Evolutionary conservation across 2,888 invertebrate species (phyloP).

Genomic region (Rhagium mordax): DNA sequence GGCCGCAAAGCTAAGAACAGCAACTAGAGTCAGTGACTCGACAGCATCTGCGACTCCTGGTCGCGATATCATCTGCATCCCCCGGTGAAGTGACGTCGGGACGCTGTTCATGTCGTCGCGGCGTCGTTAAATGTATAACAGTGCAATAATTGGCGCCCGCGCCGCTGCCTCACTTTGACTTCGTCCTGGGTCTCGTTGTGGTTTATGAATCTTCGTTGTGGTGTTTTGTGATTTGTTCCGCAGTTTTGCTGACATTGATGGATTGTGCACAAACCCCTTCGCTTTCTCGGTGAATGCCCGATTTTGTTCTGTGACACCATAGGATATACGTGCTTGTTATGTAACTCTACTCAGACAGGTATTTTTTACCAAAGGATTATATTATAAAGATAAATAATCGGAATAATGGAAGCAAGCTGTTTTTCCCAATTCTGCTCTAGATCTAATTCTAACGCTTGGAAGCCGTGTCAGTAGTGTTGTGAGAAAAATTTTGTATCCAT

Average conservation of each 20-base stretch:
- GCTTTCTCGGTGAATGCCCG: constrained; percentile 4
- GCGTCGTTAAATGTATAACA: constrained; percentile 32
- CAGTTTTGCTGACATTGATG: constrained; percentile 23
- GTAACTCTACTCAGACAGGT: not conserved
- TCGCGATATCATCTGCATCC: constrained; percentile 44
- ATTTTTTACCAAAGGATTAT: too few species aligned
- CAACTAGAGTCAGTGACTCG: constrained; percentile 63
- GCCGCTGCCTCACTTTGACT: constrained; percentile 18
- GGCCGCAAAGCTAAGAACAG: constrained; percentile 49
- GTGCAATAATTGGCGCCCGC: constrained; percentile 35
- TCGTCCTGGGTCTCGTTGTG: not conserved
- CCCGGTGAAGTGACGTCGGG: constrained; percentile 38
- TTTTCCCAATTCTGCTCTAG: too few species aligned
- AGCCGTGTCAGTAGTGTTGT: too few species aligned
- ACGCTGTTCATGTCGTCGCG: constrained; percentile 34
- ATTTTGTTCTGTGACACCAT: not conserved
- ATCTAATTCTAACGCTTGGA: too few species aligned
- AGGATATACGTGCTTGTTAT: not conserved
- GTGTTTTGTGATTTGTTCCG: constrained; percentile 22
- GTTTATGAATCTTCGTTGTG: constrained; percentile 1
- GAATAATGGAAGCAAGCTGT: too few species aligned
- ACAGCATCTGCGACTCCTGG: constrained; percentile 59
- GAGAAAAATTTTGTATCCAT: too few species aligned
- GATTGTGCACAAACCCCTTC: constrained; percentile 11
- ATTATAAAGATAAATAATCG: too few species aligned